A percentile compares a stretch with the other conserved stretches of the same genome.
Evolutionary conservation across 64 coral and sea anemone species (phyloP).

Genomic region (Pocillopora verrucosa): DNA sequence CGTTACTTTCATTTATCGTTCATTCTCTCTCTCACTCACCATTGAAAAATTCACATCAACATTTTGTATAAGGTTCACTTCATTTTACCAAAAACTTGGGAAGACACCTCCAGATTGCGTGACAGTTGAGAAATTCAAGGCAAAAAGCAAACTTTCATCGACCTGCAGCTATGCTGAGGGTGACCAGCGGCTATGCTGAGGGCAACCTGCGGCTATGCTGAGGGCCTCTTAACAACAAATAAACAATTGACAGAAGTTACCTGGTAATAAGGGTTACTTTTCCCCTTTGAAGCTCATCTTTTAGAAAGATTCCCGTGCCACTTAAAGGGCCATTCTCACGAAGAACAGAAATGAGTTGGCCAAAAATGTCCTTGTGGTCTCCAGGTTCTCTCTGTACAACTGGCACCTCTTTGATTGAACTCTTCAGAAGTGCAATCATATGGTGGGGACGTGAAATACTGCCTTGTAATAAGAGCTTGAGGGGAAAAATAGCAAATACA

Average conservation of each 20-base stretch:
- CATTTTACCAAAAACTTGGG: too few species aligned
- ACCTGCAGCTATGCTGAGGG: too few species aligned
- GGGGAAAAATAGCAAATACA: neutral
- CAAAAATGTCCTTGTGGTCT: conserved; percentile 4
- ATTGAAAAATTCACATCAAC: too few species aligned
- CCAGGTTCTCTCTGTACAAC: neutral
- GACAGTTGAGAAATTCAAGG: too few species aligned
- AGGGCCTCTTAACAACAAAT: too few species aligned
- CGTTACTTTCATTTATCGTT: too few species aligned
- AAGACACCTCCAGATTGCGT: too few species aligned
- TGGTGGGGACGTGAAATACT: neutral
- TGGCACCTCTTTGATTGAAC: neutral
- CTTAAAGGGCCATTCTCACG: conserved; percentile 12
- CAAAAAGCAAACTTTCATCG: too few species aligned
- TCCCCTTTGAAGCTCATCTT: neutral
- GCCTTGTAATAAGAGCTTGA: conserved; percentile 3
- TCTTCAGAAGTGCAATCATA: neutral
- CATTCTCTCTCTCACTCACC: too few species aligned
- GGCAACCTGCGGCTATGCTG: too few species aligned
- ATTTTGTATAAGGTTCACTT: too few species aligned
- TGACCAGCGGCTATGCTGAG: too few species aligned
- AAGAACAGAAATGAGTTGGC: neutral
- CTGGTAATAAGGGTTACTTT: conserved; percentile 14
- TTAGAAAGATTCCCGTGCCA: conserved; percentile 13
- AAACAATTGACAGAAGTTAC: neutral